Conservation (phyloP, 2,888 invertebrate genomes). For the Drepana falcataria region DNA sequence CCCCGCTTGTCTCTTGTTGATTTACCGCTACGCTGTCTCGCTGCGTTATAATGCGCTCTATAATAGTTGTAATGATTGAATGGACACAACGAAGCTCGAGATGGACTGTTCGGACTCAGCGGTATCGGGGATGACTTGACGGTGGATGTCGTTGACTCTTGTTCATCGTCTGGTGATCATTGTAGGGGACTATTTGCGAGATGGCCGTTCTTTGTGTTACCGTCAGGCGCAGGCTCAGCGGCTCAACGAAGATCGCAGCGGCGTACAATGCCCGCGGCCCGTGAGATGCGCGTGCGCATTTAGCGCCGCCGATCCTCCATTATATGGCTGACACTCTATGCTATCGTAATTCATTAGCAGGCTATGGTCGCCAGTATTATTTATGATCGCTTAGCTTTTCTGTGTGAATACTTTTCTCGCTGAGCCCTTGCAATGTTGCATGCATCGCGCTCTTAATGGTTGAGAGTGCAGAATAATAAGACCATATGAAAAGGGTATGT, state of each 20-base stretch:
- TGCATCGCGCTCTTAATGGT: conserved; percentile 43
- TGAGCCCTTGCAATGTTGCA: conserved; percentile 45
- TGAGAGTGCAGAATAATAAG: conserved; percentile 47
- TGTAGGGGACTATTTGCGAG: conserved; percentile 58
- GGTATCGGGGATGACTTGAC: conserved; percentile 51
- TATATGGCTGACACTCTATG: conserved; percentile 46
- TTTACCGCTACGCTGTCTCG: conserved; percentile 16
- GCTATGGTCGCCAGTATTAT: conserved; percentile 61
- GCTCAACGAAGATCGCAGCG: conserved; percentile 12
- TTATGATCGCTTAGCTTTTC: conserved; percentile 65
- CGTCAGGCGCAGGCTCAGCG: conserved; percentile 8
- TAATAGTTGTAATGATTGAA: conserved; percentile 31
- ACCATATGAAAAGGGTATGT: conserved; percentile 57
- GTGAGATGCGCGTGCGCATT: conserved; percentile 24
- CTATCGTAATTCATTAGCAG: conserved; percentile 71
- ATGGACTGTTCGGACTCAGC: conserved; percentile 42
- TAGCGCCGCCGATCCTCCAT: conserved; percentile 46
- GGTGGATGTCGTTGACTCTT: conserved; percentile 61
- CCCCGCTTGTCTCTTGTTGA: conserved; percentile 16
- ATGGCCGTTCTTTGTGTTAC: conserved; percentile 32
- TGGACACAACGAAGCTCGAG: conserved; percentile 7
- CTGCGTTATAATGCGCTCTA: conserved; percentile 20
- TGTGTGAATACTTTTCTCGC: conserved; percentile 53
- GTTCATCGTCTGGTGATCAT: conserved; percentile 48
- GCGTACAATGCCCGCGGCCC: conserved; percentile 37